Evolutionary conservation across 2,113 vertebrate species (phyloP).

Genomic region (Ictalurus punctatus): DNA sequence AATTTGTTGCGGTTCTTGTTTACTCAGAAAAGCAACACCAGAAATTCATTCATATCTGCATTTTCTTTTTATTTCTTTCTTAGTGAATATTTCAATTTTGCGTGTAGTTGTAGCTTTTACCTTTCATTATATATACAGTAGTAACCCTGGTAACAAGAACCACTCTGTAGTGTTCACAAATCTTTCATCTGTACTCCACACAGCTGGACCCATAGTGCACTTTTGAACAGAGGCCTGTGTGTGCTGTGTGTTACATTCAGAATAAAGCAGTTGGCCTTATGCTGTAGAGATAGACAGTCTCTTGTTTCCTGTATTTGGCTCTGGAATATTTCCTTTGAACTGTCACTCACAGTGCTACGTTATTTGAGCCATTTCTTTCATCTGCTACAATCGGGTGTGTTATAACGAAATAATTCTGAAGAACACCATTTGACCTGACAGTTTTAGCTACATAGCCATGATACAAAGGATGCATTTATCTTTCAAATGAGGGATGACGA

Average conservation of each 20-base stretch:
- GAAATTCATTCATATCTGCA: background rate
- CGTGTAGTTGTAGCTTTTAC: conserved; percentile 1
- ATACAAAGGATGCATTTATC: background rate
- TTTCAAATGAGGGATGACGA: background rate
- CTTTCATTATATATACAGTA: background rate
- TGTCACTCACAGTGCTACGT: background rate
- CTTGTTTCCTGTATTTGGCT: background rate
- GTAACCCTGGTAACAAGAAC: conserved; percentile 12
- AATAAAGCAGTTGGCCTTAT: background rate
- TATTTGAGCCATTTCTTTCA: conserved; percentile 21
- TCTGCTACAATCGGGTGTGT: conserved; percentile 9
- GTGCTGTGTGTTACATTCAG: background rate
- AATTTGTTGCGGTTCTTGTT: background rate
- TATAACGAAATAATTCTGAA: background rate
- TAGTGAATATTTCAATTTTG: background rate
- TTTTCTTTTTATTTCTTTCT: background rate
- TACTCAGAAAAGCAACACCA: background rate
- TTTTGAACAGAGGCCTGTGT: background rate
- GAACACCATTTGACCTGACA: background rate
- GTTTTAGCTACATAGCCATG: background rate
- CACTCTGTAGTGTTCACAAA: background rate
- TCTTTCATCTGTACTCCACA: background rate
- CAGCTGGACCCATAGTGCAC: background rate
- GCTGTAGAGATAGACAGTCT: background rate
- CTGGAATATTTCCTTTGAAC: background rate